Base-by-base conservation (phyloP, 1,140 invertebrate genomes). In the Drosophila baimaii region DNA sequence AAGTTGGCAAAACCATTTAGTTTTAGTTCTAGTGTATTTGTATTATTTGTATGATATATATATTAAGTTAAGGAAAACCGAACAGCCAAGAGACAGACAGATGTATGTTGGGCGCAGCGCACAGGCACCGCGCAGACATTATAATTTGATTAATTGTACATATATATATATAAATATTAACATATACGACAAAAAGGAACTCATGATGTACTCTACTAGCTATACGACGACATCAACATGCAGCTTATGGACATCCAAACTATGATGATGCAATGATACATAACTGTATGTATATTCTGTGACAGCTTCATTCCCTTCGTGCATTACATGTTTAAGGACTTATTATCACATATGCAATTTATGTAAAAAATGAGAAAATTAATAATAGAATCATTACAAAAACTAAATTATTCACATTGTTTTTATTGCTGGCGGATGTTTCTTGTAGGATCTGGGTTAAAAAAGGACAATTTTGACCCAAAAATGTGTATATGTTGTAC, bases 1-100 rank as follows among this genome's bases (percentile, higher is more conserved):
- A 81, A 61, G 68, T 70, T 90, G 69, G 66, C 62, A 77, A 65
- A 81, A 52, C 51, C 31, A 52, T 35, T 52, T 52, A 52, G 51
- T 52, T 66, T 56, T 59, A 81, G 65, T 54, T 62, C 70, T 76
- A 81, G 75, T 74, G 72, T 76, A 90, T 91, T 89, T 86, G 77
- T 89, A 91, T 89, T 80, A 91, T 86, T 91, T 91, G 80, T 91
- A 91, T 77, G 79, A 86, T 79, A 71, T 77, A 47, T 79, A 47
- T 19, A 21, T 39, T 21, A 72, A 47, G 35, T 52, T 52, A 52
- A 52, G 51, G 13, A 52, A 23, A n/a, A n/a, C n/a, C 31, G 51
- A 69, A 66, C 69, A 55, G 70, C 46, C 46, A 44, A 33, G 65
- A 47, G 75, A 64, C 43, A 69, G 46, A 29, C 23, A 27, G n/a